Conservation (phyloP, 1,140 invertebrate species). For the Nylanderia fulva region DNA sequence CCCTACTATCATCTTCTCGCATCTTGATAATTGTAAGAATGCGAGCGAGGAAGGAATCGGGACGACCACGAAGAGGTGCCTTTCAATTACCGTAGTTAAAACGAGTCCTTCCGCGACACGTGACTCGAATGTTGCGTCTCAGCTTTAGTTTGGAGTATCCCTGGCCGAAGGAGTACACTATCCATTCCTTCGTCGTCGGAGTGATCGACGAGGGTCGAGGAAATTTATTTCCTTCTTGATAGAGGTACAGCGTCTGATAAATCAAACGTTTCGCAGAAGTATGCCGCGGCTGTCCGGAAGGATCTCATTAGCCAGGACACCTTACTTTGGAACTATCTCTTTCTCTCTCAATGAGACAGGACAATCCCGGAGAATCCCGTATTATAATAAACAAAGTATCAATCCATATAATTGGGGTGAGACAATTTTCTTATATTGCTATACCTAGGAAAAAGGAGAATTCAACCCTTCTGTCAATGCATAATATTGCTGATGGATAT, state of each 20-base stretch:
- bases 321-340: not conserved
- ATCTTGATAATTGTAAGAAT: not conserved
- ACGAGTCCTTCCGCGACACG: constrained; percentile 34
- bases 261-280: constrained; percentile 42
- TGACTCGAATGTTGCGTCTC: constrained; percentile 22
- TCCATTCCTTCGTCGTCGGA: constrained; percentile 38
- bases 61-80: not conserved
- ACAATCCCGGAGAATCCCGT: not conserved
- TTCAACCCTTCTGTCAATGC: no score
- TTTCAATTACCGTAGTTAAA: constrained; percentile 56
- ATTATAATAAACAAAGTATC: not conserved
- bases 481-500: no score
- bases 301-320: constrained; percentile 30
- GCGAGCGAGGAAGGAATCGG: not conserved
- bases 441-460: no score
- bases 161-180: constrained; percentile 7
- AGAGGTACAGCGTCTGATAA: constrained; percentile 48
- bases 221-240: constrained; percentile 29
- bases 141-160: constrained; percentile 26
- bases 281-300: not conserved
- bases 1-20: not conserved
- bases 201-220: constrained; percentile 52
- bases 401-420: not conserved
- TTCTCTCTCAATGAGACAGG: no score
- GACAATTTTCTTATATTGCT: not conserved